Evolutionary conservation across 2,113 vertebrate species (phyloP).

Genomic region (Callionymus lyra): DNA sequence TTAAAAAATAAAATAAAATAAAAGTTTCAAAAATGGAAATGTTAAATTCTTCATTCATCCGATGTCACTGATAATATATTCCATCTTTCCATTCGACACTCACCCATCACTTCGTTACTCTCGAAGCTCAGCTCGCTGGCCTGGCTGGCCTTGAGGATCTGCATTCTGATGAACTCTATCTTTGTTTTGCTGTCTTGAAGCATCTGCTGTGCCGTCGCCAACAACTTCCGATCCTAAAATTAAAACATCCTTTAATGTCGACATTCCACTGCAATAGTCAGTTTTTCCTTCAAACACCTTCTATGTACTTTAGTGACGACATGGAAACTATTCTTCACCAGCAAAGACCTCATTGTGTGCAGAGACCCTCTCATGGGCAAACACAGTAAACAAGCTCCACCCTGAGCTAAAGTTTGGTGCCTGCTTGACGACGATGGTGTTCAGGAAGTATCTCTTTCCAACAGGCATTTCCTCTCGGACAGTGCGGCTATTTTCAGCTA

Average conservation of each 20-base stretch:
- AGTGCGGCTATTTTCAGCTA: constrained; percentile 51
- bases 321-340: constrained; percentile 44
- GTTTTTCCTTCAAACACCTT: too few species aligned
- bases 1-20: too few species aligned
- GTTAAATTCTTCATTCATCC: too few species aligned
- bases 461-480: constrained; percentile 65
- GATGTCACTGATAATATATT: too few species aligned
- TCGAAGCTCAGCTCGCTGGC: constrained; percentile 89
- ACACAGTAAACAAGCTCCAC: constrained; percentile 40
- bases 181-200: constrained; percentile 98
- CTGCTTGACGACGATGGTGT: constrained; percentile 23
- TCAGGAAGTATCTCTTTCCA: constrained; percentile 54
- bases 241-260: background rate
- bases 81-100: too few species aligned
- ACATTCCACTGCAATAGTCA: background rate
- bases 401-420: constrained; percentile 38
- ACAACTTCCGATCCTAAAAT: constrained; percentile 86
- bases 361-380: constrained; percentile 12
- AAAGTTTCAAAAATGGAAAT: background rate
- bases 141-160: constrained; percentile 96
- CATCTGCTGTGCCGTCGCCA: constrained; percentile 95
- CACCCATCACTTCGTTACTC: constrained; percentile 78
- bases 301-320: constrained; percentile 28
- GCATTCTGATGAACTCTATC: constrained; percentile 99
- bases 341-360: constrained; percentile 32